Base-by-base conservation (phyloP, 2,113 vertebrate genomes). In the Natator depressus region DNA sequence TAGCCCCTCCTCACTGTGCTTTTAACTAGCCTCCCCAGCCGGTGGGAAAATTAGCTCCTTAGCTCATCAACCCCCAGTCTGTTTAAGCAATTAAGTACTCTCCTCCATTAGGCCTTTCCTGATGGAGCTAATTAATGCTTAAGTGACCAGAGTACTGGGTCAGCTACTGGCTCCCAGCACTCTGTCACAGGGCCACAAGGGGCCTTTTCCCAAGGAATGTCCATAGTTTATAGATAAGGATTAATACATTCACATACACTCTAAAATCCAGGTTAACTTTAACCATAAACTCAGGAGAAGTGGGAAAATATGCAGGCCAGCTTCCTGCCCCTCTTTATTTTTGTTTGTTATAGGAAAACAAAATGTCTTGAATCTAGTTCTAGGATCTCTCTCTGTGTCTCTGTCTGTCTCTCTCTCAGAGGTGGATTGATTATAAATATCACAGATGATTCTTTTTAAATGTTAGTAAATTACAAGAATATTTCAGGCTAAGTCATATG, bases 151-250 rank as follows among this genome's bases (percentile, higher is more conserved):
- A 69, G 62, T 69, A 27, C 62, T 69, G 62, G 31, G 16, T 69
- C 62, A 69, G 62, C 35, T 19, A 69, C 31, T 19, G 35, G 31
- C 31, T 69, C 62, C 14, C 8, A n/a, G 6, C 17, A n/a, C 62
- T 69, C 62, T 69, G 62, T 59, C 57, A 35, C 29, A 62, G 12
- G 31, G 11, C 13, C 62, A 69, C 16, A 35, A 69, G 14, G 72
- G 42, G 42, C 38, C 87, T 78, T 86, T 46, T 88, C n/a, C 29
- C 65, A 53, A 46, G 31, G 49, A 87, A 84, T 57, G 55, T 57
- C 2, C 0, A 35, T 35, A 92, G 12, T 49, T 53, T 62, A 0
- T 0, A 16, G 82, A 22, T 12, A 12, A 22, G 31, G 5, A 10
- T 42, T 12, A 75, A 75, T 46, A 75, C 19, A 46, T 46, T 76